These are phyloP conservation scores for Cassiopea xamachana DNA, from an alignment of 30 jellyfish, hydroid and myxozoan genomes.

Conservation along the genomic window DNA sequence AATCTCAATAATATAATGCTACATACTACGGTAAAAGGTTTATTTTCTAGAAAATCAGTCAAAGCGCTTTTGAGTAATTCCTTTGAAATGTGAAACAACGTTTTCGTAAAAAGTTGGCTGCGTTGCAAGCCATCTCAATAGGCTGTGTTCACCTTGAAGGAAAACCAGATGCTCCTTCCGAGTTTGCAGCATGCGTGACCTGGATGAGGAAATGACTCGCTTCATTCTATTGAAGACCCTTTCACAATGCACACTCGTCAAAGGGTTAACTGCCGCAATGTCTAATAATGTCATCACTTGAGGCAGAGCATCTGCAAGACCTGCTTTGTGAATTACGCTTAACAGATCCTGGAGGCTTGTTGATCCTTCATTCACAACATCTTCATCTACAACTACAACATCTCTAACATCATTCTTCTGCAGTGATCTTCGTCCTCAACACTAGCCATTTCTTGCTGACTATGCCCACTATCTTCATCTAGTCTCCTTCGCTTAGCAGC, in stretches of 20 bases:
- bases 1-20: not conserved
- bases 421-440: not conserved
- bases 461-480: not conserved
- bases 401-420: not conserved
- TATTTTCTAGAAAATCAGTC: slow-evolving; percentile 36
- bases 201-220: slow-evolving; percentile 3
- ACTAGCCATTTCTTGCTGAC: not conserved
- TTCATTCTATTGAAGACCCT: slow-evolving; percentile 28
- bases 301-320: slow-evolving; percentile 35
- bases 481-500: slow-evolving; percentile 6
- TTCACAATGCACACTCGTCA: slow-evolving; percentile 56
- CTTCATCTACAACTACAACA: slow-evolving; percentile 13
- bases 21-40: too few species aligned
- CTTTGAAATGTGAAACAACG: slow-evolving; percentile 30
- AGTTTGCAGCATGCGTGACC: slow-evolving; percentile 19
- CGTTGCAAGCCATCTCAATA: slow-evolving; percentile 39
- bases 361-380: slow-evolving; percentile 22
- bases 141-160: slow-evolving; percentile 26
- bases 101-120: slow-evolving; percentile 37
- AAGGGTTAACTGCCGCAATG: slow-evolving; percentile 25
- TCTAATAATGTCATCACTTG: slow-evolving; percentile 31
- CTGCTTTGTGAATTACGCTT: slow-evolving; percentile 21
- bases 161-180: slow-evolving; percentile 25
- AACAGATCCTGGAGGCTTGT: slow-evolving; percentile 55
- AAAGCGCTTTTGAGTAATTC: slow-evolving; percentile 10